phyloP scores from a whole-genome alignment of 2,113 vertebrate species.

The Dolichallabes microphthalmus region DNA sequence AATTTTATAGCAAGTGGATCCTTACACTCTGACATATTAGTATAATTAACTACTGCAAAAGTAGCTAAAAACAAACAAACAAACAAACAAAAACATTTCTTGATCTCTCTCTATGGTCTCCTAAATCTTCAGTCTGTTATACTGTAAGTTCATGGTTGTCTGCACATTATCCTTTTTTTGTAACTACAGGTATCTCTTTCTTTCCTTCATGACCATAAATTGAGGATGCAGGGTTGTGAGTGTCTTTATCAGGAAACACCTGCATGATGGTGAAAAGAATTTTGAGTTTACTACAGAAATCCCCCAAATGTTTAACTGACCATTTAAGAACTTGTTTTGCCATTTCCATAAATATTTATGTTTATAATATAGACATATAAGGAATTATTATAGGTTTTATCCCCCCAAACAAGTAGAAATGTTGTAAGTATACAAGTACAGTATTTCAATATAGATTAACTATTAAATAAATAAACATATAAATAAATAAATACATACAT shows the following conservation, averaged over 20 bases:
- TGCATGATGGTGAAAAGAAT: background rate
- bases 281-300: background rate
- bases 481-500: no score
- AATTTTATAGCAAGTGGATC: no score
- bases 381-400: background rate
- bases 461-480: no score
- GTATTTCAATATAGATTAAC: no score
- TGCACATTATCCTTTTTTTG: background rate
- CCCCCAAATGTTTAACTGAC: background rate
- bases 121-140: background rate
- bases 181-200: background rate
- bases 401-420: background rate
- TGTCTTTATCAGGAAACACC: conserved; percentile 27
- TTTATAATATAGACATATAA: background rate
- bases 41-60: background rate
- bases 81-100: no score
- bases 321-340: background rate
- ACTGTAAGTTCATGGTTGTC: background rate
- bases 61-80: background rate
- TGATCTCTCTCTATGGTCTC: background rate
- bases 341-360: background rate
- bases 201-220: background rate
- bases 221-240: background rate
- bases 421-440: background rate
- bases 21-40: no score